Evolutionary conservation across 2,888 invertebrate genomes (phyloP).

Genomic region (Microctonus aethiopoides): DNA sequence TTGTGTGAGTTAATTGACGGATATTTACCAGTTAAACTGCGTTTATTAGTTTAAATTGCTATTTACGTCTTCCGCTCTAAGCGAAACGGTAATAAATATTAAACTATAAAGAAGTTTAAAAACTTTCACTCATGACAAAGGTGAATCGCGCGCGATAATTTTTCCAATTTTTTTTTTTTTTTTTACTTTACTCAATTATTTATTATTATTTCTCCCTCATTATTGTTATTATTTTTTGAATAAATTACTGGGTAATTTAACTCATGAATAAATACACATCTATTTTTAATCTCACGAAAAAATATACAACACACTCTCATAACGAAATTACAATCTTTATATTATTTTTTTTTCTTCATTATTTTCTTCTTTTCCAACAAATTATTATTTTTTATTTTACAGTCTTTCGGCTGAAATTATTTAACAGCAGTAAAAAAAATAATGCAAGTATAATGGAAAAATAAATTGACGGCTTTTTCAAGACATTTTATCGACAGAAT

Average conservation of each 20-base stretch:
- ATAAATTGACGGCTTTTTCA: neutral
- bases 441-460: neutral
- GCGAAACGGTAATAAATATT: neutral
- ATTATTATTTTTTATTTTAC: neutral
- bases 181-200: neutral
- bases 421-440: neutral
- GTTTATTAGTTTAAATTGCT: slow-evolving; percentile 8
- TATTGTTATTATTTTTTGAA: neutral
- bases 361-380: neutral
- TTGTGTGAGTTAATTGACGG: slow-evolving; percentile 10
- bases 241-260: neutral
- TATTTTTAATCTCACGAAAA: neutral
- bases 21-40: slow-evolving; percentile 6
- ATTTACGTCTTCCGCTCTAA: slow-evolving; percentile 6
- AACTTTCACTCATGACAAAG: slow-evolving; percentile 11
- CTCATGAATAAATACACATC: neutral
- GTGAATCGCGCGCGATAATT: neutral
- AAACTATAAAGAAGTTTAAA: neutral
- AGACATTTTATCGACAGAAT: neutral
- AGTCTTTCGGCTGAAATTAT: neutral
- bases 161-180: neutral
- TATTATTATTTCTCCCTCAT: neutral
- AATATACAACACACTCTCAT: neutral
- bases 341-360: neutral
- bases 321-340: neutral